Evolutionary conservation across 2,113 vertebrate species (phyloP).

Genomic region (Meleagris gallopavo): DNA sequence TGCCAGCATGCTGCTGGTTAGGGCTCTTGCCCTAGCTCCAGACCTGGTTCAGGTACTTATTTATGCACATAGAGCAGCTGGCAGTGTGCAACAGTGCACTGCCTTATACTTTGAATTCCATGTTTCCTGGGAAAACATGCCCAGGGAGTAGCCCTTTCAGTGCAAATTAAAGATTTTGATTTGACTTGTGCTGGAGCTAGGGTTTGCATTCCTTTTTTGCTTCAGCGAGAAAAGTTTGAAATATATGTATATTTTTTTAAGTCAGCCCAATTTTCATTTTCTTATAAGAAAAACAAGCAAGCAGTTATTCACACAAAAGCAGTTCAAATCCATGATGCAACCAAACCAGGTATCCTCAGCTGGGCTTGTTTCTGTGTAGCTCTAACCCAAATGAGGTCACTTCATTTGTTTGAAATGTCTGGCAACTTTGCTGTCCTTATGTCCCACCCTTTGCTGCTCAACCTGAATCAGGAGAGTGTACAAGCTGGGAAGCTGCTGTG

Average conservation of each 20-base stretch:
- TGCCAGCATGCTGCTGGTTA: rapidly evolving
- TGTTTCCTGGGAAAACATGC: background rate
- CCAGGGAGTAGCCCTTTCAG: background rate
- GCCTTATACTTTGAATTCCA: background rate
- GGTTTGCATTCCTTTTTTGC: background rate
- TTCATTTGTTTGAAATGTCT: background rate
- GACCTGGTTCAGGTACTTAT: background rate
- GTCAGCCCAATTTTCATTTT: background rate
- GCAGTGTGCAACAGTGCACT: background rate
- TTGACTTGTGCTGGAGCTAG: background rate
- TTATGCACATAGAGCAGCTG: background rate
- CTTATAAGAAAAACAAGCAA: background rate
- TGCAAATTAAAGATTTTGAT: background rate
- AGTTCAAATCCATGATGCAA: background rate
- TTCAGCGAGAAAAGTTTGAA: background rate
- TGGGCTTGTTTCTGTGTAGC: background rate
- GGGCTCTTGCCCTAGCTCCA: background rate
- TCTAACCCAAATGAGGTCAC: background rate
- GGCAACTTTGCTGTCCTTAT: background rate
- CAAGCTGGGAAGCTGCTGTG: background rate
- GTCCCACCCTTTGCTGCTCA: background rate
- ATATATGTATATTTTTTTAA: no score
- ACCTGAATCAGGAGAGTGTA: background rate
- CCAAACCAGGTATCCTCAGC: background rate
- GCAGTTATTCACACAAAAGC: rapidly evolving